Conservation (phyloP, 2,888 invertebrate genomes). For the Stenolophus ochropezus region DNA sequence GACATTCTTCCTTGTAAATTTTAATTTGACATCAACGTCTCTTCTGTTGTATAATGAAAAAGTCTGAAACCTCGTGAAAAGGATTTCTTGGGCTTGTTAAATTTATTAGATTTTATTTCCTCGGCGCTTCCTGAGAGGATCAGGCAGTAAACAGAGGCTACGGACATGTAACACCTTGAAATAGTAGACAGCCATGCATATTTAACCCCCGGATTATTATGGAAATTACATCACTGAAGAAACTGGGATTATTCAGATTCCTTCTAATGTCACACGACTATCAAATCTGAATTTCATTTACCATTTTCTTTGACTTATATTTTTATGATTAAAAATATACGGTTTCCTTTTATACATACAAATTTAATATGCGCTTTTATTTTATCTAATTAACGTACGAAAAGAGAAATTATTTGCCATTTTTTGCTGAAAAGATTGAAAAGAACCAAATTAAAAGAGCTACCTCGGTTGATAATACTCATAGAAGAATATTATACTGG, state of each 20-base stretch:
- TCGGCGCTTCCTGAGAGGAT: neutral
- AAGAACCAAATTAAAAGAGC: neutral
- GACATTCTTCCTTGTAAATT: neutral
- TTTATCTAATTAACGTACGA: neutral
- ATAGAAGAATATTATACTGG: neutral
- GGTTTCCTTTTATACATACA: neutral
- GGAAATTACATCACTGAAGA: neutral
- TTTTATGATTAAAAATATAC: neutral
- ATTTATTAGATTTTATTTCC: slow-evolving; percentile 30
- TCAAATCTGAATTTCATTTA: neutral
- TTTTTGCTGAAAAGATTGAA: neutral
- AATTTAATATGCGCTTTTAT: neutral
- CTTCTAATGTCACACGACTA: neutral
- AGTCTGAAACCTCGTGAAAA: neutral
- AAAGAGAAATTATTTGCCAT: neutral
- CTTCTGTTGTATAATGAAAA: neutral
- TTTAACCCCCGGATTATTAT: slow-evolving; percentile 22
- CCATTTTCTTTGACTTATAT: neutral
- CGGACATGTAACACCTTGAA: neutral
- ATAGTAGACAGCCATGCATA: slow-evolving; percentile 15
- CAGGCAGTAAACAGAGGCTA: neutral
- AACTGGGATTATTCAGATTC: slow-evolving; percentile 3
- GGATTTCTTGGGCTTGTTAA: slow-evolving; percentile 3
- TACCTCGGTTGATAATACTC: neutral
- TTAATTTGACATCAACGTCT: neutral